Conservation (phyloP, 2,888 invertebrate genomes). For the Acleris literana region DNA sequence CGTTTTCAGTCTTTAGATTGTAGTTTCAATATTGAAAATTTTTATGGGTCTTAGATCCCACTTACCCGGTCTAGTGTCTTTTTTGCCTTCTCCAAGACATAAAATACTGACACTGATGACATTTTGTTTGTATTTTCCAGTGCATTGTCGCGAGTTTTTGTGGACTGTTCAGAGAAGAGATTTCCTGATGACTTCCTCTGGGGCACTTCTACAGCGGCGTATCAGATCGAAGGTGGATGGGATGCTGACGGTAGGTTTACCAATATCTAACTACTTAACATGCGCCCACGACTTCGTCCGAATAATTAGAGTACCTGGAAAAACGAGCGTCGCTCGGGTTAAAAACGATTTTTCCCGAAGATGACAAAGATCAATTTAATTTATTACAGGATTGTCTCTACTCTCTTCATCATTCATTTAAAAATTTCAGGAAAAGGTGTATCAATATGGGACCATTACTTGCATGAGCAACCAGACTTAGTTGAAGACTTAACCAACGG, state of each 20-base stretch:
- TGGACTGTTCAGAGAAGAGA: background rate
- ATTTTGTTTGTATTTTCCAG: too few relatives aligned
- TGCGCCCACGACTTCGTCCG: background rate
- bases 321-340: too few relatives aligned
- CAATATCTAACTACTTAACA: background rate
- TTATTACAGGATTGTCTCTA: background rate
- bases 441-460: conserved; percentile 75
- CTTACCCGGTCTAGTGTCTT: too few relatives aligned
- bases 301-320: background rate
- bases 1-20: too few relatives aligned
- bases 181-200: conserved; percentile 29
- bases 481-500: conserved; percentile 65
- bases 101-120: too few relatives aligned
- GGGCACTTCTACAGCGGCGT: conserved; percentile 30
- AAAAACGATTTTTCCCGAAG: too few relatives aligned
- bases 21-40: too few relatives aligned
- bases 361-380: too few relatives aligned
- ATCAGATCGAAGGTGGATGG: conserved; percentile 38
- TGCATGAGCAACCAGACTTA: conserved; percentile 42
- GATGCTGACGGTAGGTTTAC: conserved; percentile 29
- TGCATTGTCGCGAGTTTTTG: too few relatives aligned
- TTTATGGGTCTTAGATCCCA: too few relatives aligned
- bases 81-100: too few relatives aligned
- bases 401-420: background rate
- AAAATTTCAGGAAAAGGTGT: conserved; percentile 73